These are phyloP conservation scores for Sibirionetta formosa DNA, from an alignment of 2,797 vertebrate genomes.

Conservation along the genomic window DNA sequence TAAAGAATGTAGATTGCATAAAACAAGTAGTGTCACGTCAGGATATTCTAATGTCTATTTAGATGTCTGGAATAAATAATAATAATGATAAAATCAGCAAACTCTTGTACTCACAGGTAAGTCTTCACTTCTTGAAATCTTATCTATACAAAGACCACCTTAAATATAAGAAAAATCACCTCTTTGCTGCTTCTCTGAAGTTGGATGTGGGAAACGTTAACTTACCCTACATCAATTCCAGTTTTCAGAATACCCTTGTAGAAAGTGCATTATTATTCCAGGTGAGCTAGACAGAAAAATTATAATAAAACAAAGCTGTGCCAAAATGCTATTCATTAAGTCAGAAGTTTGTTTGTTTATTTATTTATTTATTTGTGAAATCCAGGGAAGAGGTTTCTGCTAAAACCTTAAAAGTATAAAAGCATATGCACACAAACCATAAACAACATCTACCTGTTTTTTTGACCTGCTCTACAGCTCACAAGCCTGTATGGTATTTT, in stretches of 20 bases:
- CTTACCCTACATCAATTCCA: constrained; percentile 5
- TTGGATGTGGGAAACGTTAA: background rate
- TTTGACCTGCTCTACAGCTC: background rate
- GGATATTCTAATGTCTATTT: background rate
- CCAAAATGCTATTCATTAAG: background rate
- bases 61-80: background rate
- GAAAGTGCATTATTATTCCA: constrained; percentile 1
- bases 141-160: background rate
- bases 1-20: background rate
- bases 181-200: background rate
- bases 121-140: background rate
- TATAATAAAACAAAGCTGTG: background rate
- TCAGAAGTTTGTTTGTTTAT: background rate
- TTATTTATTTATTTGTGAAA: background rate
- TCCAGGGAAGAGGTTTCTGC: background rate
- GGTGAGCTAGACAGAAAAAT: background rate
- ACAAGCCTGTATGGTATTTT: background rate
- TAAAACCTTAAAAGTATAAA: background rate
- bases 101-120: background rate
- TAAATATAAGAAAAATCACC: background rate
- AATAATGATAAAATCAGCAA: background rate
- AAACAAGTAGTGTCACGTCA: background rate
- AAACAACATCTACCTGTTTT: background rate
- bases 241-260: background rate
- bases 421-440: rapidly evolving